Conservation (phyloP, 1,140 invertebrate species). For the Formica exsecta region DNA sequence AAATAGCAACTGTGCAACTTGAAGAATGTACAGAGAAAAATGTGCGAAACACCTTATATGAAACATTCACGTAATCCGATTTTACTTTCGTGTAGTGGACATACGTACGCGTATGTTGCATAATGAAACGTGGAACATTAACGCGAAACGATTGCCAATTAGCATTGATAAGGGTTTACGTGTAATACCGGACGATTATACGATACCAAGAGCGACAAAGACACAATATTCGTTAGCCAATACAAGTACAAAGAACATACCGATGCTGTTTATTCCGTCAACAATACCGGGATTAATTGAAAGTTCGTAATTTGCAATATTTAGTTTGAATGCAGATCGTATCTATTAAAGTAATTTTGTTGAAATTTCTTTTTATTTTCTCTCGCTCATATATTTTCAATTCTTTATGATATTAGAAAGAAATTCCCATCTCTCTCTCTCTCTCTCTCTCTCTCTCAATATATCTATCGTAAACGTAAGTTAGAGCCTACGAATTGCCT, state of each 20-base stretch:
- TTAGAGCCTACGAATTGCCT: not conserved
- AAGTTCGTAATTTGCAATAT: not conserved
- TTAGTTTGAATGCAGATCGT: not conserved
- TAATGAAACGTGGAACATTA: conserved; percentile 3
- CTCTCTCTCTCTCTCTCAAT: no score
- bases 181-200: conserved; percentile 17
- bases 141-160: conserved; percentile 42
- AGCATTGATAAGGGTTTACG: conserved; percentile 45
- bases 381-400: not conserved
- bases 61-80: conserved; percentile 23
- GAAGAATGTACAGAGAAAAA: not conserved
- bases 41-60: not conserved
- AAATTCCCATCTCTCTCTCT: no score
- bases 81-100: not conserved
- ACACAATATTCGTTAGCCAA: not conserved
- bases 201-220: not conserved
- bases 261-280: not conserved
- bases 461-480: not conserved
- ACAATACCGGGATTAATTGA: conserved; percentile 3
- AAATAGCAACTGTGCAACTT: not conserved
- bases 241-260: not conserved
- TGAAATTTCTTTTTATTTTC: not conserved
- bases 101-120: conserved; percentile 3
- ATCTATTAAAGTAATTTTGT: not conserved
- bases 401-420: not conserved